Conservation (phyloP, 2,113 vertebrate genomes). For the Dasyornis broadbenti region DNA sequence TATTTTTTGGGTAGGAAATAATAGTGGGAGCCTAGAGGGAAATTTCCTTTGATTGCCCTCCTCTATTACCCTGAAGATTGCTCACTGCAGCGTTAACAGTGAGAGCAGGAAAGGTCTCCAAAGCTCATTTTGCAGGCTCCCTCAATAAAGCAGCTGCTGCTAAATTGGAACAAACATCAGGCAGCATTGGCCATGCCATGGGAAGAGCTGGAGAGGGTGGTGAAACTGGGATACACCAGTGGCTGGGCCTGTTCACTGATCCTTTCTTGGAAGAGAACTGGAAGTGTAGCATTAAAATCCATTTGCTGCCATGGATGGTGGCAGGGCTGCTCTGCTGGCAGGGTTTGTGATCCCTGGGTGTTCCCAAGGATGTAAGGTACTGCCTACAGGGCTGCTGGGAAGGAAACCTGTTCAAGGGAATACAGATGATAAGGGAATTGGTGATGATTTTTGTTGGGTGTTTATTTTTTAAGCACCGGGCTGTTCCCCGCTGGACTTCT, state of each 20-base stretch:
- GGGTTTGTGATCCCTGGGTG: background rate
- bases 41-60: background rate
- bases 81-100: background rate
- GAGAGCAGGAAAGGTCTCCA: background rate
- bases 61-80: background rate
- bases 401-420: background rate
- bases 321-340: background rate
- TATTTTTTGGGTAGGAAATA: background rate
- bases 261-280: background rate
- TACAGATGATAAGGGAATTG: background rate
- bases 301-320: accelerated
- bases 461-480: background rate
- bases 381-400: background rate
- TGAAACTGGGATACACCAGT: background rate
- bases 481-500: background rate
- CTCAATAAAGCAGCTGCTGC: background rate
- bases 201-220: background rate
- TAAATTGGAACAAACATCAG: background rate
- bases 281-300: background rate
- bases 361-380: background rate
- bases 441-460: background rate
- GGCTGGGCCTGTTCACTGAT: background rate
- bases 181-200: background rate
- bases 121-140: background rate
- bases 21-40: background rate